These are phyloP conservation scores for Enteromius viviparus DNA, from an alignment of 2,797 vertebrate genomes.

Conservation along the genomic window DNA sequence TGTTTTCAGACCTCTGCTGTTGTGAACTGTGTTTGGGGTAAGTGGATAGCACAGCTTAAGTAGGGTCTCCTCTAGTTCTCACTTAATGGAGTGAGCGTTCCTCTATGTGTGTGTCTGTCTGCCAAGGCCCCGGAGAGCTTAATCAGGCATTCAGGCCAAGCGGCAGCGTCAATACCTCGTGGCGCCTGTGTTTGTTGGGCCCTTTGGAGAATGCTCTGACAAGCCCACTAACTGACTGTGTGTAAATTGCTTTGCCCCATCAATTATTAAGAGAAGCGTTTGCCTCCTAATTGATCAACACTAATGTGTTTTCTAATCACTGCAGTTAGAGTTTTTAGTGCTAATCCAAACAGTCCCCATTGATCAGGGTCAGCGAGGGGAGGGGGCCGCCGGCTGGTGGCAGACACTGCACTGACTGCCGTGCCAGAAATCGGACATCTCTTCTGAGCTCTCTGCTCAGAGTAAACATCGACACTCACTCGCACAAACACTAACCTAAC, in stretches of 20 bases:
- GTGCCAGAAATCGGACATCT: slow-evolving; percentile 65
- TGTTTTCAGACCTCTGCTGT: slow-evolving; percentile 51
- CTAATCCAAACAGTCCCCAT: slow-evolving; percentile 95
- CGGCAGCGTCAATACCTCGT: slow-evolving; percentile 89
- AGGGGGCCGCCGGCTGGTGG: slow-evolving; percentile 69
- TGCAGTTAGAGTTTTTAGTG: slow-evolving; percentile 97
- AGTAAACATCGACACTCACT: slow-evolving; percentile 53
- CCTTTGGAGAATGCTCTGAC: slow-evolving; percentile 86
- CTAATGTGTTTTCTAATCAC: slow-evolving; percentile 99
- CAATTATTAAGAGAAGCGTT: slow-evolving; percentile 98
- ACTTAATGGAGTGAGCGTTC: slow-evolving; percentile 81
- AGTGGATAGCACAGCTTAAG: slow-evolving; percentile 84
- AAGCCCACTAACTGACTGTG: slow-evolving; percentile 85
- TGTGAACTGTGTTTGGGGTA: slow-evolving; percentile 68
- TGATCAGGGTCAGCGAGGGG: slow-evolving; percentile 83
- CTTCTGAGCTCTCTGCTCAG: slow-evolving; percentile 52
- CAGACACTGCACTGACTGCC: slow-evolving; percentile 44
- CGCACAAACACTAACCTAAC: slow-evolving; percentile 23
- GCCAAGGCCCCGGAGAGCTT: slow-evolving; percentile 89
- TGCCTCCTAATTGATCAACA: slow-evolving; percentile 98
- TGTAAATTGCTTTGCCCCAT: slow-evolving; percentile 85
- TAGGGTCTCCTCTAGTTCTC: slow-evolving; percentile 81
- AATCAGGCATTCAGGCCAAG: slow-evolving; percentile 94
- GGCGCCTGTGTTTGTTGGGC: slow-evolving; percentile 94
- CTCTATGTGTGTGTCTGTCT: slow-evolving; percentile 51